Evolutionary conservation across 2,797 vertebrate species (phyloP).

Genomic region (Synaphobranchus kaupii): DNA sequence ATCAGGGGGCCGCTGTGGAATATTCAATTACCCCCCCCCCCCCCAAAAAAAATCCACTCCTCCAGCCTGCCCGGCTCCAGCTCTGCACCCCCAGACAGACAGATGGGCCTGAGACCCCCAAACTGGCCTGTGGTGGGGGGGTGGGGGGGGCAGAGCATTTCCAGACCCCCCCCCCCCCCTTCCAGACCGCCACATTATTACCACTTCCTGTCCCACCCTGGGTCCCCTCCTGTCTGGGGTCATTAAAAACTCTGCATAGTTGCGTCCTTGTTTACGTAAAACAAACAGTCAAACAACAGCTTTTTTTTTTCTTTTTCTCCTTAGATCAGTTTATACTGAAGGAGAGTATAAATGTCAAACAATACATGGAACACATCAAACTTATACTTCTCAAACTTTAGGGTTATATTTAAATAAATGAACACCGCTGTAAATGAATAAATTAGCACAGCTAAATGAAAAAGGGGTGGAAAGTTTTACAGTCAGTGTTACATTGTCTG

Average conservation of each 20-base stretch:
- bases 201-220: background rate
- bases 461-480: background rate
- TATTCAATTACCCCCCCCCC: slow-evolving; percentile 67
- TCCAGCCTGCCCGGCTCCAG: slow-evolving; percentile 49
- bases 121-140: background rate
- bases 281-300: background rate
- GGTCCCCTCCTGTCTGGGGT: background rate
- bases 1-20: slow-evolving; percentile 76
- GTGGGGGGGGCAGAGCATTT: background rate
- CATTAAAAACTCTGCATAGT: background rate
- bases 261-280: background rate
- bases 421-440: background rate
- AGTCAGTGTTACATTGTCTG: background rate
- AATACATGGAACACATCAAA: slow-evolving; percentile 50
- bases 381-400: slow-evolving; percentile 39
- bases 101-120: slow-evolving; percentile 67
- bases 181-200: background rate
- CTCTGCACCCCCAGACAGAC: slow-evolving; percentile 64
- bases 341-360: too few relatives aligned
- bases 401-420: slow-evolving; percentile 40
- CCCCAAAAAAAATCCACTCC: slow-evolving; percentile 66
- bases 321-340: slow-evolving; percentile 35
- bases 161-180: background rate
- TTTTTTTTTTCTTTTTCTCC: background rate
- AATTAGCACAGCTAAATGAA: background rate